These are phyloP conservation scores for Hestina assimilis DNA, from an alignment of 1,140 invertebrate genomes.

Conservation along the genomic window DNA sequence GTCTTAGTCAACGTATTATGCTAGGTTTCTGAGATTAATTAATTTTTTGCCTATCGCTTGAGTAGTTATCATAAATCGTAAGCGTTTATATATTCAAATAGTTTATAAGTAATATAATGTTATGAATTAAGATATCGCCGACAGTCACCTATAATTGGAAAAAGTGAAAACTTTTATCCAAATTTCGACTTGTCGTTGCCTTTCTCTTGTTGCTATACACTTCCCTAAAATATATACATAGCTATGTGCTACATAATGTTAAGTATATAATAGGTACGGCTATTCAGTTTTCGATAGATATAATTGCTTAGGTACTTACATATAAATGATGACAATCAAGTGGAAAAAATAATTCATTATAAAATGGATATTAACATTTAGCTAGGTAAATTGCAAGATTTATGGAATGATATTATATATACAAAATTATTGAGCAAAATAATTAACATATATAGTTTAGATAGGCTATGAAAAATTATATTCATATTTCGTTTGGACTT, in stretches of 20 bases:
- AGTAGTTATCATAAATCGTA: constrained; percentile 40
- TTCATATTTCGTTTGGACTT: constrained; percentile 23
- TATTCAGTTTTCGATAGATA: constrained; percentile 39
- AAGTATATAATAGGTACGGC: constrained; percentile 40
- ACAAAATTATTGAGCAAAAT: constrained; percentile 57
- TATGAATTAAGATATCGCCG: constrained; percentile 37
- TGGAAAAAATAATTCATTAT: constrained; percentile 32
- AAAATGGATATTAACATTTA: constrained; percentile 44
- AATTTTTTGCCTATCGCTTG: constrained; percentile 58
- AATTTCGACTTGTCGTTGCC: constrained; percentile 50
- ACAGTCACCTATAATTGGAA: constrained; percentile 37
- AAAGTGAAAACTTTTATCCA: constrained; percentile 1
- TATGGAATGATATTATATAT: constrained; percentile 65
- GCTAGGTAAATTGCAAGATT: constrained; percentile 65
- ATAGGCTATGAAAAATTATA: constrained; percentile 70
- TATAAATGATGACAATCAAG: constrained; percentile 9
- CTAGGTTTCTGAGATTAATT: constrained; percentile 45
- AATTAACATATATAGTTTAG: constrained; percentile 59
- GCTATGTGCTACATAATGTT: constrained; percentile 40
- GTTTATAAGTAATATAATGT: no score
- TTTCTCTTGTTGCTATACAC: constrained; percentile 60
- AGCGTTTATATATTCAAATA: constrained; percentile 53
- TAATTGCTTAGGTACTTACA: constrained; percentile 31
- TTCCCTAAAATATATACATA: constrained; percentile 49
- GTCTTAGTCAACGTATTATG: constrained; percentile 51